Percentiles rank a stretch among this genome's conserved stretches.
Conservation (phyloP, 1,140 invertebrate species). For the Atta colombica region DNA sequence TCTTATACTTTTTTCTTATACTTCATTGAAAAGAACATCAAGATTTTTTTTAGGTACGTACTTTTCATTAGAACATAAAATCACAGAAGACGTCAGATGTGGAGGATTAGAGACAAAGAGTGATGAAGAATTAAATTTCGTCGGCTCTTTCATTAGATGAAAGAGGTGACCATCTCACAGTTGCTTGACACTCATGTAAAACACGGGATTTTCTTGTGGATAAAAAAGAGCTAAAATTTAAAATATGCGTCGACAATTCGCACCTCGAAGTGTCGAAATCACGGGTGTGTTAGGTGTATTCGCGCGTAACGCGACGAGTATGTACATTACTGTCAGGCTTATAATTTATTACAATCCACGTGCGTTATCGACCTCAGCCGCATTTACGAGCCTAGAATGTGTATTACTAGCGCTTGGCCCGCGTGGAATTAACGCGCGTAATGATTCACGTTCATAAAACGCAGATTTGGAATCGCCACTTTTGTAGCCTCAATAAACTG, state of each 20-base stretch:
- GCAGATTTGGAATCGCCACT: slow-evolving; percentile 28
- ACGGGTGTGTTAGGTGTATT: neutral
- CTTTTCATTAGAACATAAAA: neutral
- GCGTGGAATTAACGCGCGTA: neutral
- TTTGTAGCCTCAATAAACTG: slow-evolving; percentile 31
- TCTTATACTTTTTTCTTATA: neutral
- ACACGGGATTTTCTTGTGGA: neutral
- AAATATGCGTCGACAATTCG: slow-evolving; percentile 18
- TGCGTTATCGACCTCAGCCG: neutral
- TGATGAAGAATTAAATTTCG: neutral
- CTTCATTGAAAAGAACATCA: neutral
- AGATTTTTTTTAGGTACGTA: neutral
- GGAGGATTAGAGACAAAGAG: neutral
- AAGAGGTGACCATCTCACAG: neutral
- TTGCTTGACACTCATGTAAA: neutral
- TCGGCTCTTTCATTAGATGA: neutral
- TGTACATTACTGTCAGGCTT: slow-evolving; percentile 24
- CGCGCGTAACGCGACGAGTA: slow-evolving; percentile 12
- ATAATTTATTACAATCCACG: slow-evolving; percentile 44
- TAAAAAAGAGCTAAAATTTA: slow-evolving; percentile 16
- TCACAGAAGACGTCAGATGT: neutral
- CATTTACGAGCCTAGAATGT: slow-evolving; percentile 29
- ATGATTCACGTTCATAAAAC: slow-evolving; percentile 16
- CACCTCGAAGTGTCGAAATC: slow-evolving; percentile 28
- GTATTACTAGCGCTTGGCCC: neutral